Conservation (phyloP, 2,113 vertebrate species). For the Eubucco bourcierii region DNA sequence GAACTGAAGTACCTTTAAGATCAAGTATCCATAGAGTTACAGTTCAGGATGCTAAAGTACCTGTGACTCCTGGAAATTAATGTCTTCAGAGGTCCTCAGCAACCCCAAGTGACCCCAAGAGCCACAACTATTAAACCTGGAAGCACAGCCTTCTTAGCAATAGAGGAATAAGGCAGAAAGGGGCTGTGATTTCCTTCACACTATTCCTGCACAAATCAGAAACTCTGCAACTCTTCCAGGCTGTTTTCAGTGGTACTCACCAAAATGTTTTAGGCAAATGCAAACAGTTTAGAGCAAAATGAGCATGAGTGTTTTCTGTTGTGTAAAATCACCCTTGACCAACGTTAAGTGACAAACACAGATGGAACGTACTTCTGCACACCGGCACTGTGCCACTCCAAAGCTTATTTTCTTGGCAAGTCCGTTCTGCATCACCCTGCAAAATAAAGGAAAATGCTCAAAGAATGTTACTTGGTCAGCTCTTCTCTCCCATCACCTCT, state of each 20-base stretch:
- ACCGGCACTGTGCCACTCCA: constrained; percentile 86
- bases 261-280: not conserved
- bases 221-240: not conserved
- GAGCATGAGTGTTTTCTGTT: not conserved
- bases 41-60: not conserved
- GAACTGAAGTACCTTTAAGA: not conserved
- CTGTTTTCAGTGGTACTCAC: not conserved
- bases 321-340: not conserved
- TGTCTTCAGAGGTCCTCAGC: not conserved
- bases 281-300: not conserved
- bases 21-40: not conserved
- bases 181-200: not conserved
- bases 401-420: constrained; percentile 82
- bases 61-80: not conserved
- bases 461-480: not conserved
- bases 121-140: not conserved
- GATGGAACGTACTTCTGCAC: constrained; percentile 85
- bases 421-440: constrained; percentile 84
- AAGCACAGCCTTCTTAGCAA: not conserved
- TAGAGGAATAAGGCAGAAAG: not conserved
- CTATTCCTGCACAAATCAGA: not conserved
- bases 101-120: not conserved
- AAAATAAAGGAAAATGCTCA: constrained; percentile 2
- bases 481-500: not conserved
- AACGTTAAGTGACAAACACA: not conserved